A percentile compares a stretch with the other conserved stretches of the same genome.
phyloP scores from a whole-genome alignment of 1,140 invertebrate genomes.

The Trichonephila inaurata region DNA sequence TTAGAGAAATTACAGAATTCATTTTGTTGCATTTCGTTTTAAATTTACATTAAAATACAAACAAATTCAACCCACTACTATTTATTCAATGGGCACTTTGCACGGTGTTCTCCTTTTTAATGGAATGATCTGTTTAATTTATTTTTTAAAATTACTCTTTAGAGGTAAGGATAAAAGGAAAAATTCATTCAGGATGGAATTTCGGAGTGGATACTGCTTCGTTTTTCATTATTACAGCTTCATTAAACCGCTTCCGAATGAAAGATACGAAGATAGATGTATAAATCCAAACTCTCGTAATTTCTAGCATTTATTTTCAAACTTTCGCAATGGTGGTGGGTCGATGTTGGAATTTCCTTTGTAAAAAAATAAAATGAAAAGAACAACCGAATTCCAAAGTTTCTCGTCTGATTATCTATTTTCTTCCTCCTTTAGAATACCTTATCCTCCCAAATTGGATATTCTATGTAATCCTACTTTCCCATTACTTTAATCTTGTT shows the following conservation, averaged over 20 bases:
- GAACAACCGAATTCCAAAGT: slow-evolving; percentile 48
- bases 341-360: slow-evolving; percentile 39
- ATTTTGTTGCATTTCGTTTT: background rate
- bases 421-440: slow-evolving; percentile 43
- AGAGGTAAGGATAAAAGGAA: background rate
- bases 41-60: background rate
- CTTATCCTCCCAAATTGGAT: slow-evolving; percentile 49
- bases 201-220: background rate
- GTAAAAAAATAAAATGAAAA: slow-evolving; percentile 29
- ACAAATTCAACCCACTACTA: background rate
- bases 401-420: slow-evolving; percentile 63
- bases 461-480: slow-evolving; percentile 49
- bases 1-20: background rate
- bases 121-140: background rate
- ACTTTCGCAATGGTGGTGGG: background rate
- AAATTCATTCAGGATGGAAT: background rate
- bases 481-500: slow-evolving; percentile 61
- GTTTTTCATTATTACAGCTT: slow-evolving; percentile 49
- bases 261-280: slow-evolving; percentile 23
- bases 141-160: slow-evolving; percentile 15
- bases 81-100: background rate
- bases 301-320: slow-evolving; percentile 55
- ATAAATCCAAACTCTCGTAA: slow-evolving; percentile 7
- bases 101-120: background rate
- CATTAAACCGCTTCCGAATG: slow-evolving; percentile 42